Evolutionary conservation across 2,113 vertebrate genomes (phyloP), one percentile per base, ranked within the genome.

Genomic region (Tautogolabrus adspersus): DNA sequence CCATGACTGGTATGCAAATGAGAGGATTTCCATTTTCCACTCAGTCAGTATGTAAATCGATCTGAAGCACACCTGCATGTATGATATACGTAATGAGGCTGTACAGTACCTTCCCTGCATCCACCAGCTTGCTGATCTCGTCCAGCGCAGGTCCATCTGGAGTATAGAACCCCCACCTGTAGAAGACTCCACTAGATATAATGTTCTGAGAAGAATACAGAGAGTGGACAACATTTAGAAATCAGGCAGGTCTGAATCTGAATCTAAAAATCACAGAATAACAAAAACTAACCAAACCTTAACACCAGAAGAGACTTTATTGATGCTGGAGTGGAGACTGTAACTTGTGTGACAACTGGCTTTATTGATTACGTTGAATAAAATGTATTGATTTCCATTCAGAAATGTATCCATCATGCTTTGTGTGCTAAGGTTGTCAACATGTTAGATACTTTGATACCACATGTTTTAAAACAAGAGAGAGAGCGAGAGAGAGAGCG

Each of bases 81-180:
- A 42, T 22, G 44, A 51, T 40, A 54, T 42, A 19, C 66, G 66
- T 80, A 62, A 74, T 52, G 59, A 79, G 30, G 30, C 19, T 10
- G 34, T 23, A 64, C 58, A 26, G 34, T 95, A 99, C 97, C 97
- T 98, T 97, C 79, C 96, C 96, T 10, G 92, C 91, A 68, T 98
- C 95, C 78, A 99, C 96, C 55, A 98, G 94, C 58, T 83, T 72
- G 23, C 94, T 91, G 77, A 99, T 93, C 72, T 97, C 93, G 75
- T 99, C 97, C 87, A 99, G 93, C 58, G 72, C 92, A 0, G 90
- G 92, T 0, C 97, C 97, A 66, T 95, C 97, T 9, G 97, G 92
- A 75, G 90, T 87, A 74, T 96, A 99, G 88, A 98, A 97, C 0
- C 94, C 97, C 97, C 97, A 99, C 22, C 97, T 95, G 89, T 98